These are phyloP conservation scores for Axinella damicornis DNA, from an alignment of 37 sponge, comb jelly and placozoan genomes.

Conservation along the genomic window DNA sequence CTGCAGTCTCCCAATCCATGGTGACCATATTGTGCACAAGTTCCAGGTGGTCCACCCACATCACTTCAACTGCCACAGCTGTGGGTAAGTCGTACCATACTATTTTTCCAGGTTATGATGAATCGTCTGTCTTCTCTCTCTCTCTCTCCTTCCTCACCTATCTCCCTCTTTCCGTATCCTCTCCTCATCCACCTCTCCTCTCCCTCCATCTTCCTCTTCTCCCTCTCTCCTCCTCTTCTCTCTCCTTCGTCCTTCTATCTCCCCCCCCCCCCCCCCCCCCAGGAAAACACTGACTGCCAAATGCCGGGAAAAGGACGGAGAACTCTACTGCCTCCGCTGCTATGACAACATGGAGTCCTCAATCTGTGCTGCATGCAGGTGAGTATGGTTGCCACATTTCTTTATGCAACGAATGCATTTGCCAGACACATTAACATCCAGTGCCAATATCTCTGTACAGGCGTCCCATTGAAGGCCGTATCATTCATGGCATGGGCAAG, in stretches of 20 bases:
- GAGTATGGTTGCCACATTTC: neutral
- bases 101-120: too few species aligned
- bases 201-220: neutral
- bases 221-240: neutral
- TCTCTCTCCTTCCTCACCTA: neutral
- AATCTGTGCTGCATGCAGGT: conserved; percentile 93
- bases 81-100: conserved; percentile 71
- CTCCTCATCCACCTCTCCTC: neutral
- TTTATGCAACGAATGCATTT: too few species aligned
- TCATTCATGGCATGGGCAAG: conserved; percentile 89
- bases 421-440: too few species aligned
- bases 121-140: neutral
- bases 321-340: conserved; percentile 95
- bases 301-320: conserved; percentile 81
- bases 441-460: conserved; percentile 8
- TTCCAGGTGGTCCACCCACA: conserved; percentile 89
- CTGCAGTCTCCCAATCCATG: conserved; percentile 88
- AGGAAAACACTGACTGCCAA: conserved; percentile 81
- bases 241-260: neutral
- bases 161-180: neutral
- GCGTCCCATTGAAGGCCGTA: conserved; percentile 93
- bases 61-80: conserved; percentile 94
- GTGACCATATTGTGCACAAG: conserved; percentile 85
- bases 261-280: neutral
- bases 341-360: conserved; percentile 93